Evolutionary conservation across 2,113 vertebrate species (phyloP).

Genomic region (Callipepla californica): DNA sequence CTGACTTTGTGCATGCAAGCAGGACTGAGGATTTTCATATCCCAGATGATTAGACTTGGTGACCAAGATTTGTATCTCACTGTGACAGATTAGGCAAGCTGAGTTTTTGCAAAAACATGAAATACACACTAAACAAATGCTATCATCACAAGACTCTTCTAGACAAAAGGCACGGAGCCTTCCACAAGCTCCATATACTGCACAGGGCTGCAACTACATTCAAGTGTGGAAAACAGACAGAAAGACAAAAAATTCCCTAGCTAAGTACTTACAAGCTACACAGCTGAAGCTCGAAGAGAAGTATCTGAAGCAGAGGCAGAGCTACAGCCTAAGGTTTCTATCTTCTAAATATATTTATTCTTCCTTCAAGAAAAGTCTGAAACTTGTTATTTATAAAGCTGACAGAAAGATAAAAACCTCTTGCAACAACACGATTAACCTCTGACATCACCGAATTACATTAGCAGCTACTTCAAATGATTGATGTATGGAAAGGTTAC

Average conservation of each 20-base stretch:
- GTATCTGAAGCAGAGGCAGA: background rate
- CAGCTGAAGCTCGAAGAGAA: background rate
- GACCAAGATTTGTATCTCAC: background rate
- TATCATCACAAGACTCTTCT: background rate
- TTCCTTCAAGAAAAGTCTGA: background rate
- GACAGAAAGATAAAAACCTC: background rate
- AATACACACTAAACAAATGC: background rate
- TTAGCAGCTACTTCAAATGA: background rate
- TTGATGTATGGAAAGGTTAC: background rate
- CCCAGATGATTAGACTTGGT: background rate
- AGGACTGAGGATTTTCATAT: background rate
- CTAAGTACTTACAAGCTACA: background rate
- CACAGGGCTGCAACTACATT: background rate
- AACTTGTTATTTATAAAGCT: background rate
- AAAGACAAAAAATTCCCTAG: background rate
- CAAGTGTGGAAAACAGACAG: background rate
- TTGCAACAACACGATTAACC: background rate
- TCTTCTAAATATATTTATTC: background rate
- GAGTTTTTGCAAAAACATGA: background rate
- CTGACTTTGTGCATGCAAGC: accelerated
- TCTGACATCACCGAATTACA: background rate
- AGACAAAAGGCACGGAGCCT: accelerated
- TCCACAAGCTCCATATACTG: no score
- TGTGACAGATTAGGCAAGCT: background rate
- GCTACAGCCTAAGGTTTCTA: background rate